phyloP scores from a whole-genome alignment of 2,797 vertebrate genomes.

The Enteromius fasciolatus region DNA sequence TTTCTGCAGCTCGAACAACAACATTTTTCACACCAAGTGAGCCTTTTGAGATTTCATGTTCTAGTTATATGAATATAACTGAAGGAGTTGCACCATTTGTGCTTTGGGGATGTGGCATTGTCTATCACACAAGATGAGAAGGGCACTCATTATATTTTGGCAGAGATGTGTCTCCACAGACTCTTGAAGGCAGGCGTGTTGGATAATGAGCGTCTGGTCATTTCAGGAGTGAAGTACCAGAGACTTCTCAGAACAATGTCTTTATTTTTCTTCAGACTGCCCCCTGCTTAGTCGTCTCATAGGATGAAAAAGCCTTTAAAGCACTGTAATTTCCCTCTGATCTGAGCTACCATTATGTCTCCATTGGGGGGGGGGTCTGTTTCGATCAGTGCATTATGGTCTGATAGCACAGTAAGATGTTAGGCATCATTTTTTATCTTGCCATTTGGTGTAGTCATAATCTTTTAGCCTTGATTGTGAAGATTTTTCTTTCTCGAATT shows the following conservation, averaged over 20 bases:
- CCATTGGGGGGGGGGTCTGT: conserved; percentile 5
- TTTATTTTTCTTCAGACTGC: conserved; percentile 27
- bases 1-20: conserved; percentile 23
- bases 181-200: conserved; percentile 1
- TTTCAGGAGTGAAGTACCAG: conserved; percentile 22
- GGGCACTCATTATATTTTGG: conserved; percentile 20
- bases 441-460: background rate
- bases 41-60: conserved; percentile 26
- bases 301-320: conserved; percentile 32
- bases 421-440: conserved; percentile 7
- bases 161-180: conserved; percentile 17
- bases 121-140: conserved; percentile 17
- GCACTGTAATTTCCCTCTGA: conserved; percentile 18
- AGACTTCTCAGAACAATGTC: background rate
- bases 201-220: conserved; percentile 17
- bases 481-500: conserved; percentile 29
- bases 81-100: conserved; percentile 9
- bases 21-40: background rate
- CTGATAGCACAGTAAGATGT: conserved; percentile 33
- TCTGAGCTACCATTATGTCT: conserved; percentile 1
- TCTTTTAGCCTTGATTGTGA: background rate
- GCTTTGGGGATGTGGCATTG: conserved; percentile 15
- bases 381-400: conserved; percentile 24
- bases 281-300: conserved; percentile 20
- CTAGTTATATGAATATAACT: conserved; percentile 13